Evolutionary conservation across 2,888 invertebrate species (phyloP), one percentile per base, ranked within the genome.

Genomic region (Trachelus iudaicus): DNA sequence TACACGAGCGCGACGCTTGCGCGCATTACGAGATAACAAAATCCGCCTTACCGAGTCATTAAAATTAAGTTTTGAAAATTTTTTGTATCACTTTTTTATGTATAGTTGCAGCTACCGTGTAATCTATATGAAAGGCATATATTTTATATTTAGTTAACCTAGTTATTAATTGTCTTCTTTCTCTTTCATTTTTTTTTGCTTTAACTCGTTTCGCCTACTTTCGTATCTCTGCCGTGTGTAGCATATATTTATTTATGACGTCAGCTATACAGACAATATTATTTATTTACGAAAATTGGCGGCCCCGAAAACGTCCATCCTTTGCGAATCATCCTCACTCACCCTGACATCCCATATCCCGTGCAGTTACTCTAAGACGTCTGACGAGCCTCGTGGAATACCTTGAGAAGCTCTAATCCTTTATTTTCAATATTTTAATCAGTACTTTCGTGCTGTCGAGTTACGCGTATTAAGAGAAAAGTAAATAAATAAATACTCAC

Each of bases 41-140:
- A 34, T 71, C 31, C 31, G 71, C 71, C 71, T 34, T 71, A 71
- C 76, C 75, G 77, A 79, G 77, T 79, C 77, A 77, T 79, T 79
- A 77, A 79, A 77, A 75, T 76, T 79, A 77, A 79, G 79, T 77
- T 75, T 69, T 76, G 23, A 69, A 73, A 79, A 79, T 83, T 56
- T 56, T 56, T 82, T 81, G 77, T 81, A 81, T 82, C 78, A 80
- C 74, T 79, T 81, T 80, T 83, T 82, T 83, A 83, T 80, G 80
- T 80, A 81, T 79, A 80, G 77, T 81, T 81, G 81, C 81, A 82
- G 77, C 80, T 82, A 77, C 77, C 74, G 76, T 79, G 78, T 79
- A 81, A 82, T 80, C 77, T 79, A 80, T 82, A 79, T 75, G 78
- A 77, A 76, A 83, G 75, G 73, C 69, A 80, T 79, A 81, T 77